Evolutionary conservation across 2,888 invertebrate species (phyloP).

Genomic region (Philereme transversata): DNA sequence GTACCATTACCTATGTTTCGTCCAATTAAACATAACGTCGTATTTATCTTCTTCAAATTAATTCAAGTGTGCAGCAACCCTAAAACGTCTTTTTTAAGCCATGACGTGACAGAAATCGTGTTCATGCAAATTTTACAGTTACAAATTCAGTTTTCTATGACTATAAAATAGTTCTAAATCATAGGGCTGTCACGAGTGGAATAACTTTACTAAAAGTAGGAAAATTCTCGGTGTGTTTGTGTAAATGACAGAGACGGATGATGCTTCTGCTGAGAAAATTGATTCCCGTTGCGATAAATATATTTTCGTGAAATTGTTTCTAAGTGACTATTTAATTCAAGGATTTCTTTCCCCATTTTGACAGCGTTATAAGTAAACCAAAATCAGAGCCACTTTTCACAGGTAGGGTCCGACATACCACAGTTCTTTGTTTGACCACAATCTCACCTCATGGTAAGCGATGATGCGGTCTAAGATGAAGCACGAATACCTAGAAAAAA

Average conservation of each 20-base stretch:
- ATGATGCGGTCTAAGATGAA: too few relatives aligned
- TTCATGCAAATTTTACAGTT: constrained; percentile 41
- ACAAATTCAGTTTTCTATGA: constrained; percentile 45
- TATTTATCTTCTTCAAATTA: not conserved
- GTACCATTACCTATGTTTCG: too few relatives aligned
- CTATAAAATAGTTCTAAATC: constrained; percentile 44
- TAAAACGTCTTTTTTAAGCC: constrained; percentile 37
- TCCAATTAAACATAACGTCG: not conserved
- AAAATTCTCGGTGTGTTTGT: constrained; percentile 24
- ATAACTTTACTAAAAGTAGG: constrained; percentile 28
- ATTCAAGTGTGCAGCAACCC: constrained; percentile 25
- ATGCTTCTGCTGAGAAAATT: constrained; percentile 8
- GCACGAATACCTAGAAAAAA: too few relatives aligned
- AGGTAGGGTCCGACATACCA: too few relatives aligned
- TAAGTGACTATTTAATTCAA: too few relatives aligned
- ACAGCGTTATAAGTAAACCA: too few relatives aligned
- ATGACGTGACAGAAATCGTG: constrained; percentile 39
- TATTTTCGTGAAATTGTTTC: too few relatives aligned
- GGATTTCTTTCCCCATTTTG: too few relatives aligned
- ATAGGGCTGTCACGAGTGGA: constrained; percentile 31
- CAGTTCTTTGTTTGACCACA: too few relatives aligned
- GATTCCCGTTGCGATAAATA: not conserved
- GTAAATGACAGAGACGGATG: constrained; percentile 25
- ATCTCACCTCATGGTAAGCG: too few relatives aligned
- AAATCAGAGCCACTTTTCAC: too few relatives aligned